These are phyloP conservation scores for Apodemia zela DNA, from an alignment of 2,888 invertebrate species.

Conservation along the genomic window DNA sequence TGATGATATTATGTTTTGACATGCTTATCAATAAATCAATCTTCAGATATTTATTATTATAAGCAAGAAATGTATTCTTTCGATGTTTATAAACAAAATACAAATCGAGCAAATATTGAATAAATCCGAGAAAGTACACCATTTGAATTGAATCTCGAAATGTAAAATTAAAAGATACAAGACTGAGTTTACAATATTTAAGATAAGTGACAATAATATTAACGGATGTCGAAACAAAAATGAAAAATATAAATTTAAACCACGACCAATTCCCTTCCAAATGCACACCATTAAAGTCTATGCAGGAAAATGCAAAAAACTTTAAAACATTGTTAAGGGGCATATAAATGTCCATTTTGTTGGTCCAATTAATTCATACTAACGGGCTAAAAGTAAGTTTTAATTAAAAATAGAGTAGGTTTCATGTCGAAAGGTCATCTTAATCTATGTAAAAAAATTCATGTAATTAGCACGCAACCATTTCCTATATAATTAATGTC, in stretches of 20 bases:
- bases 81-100: conserved; percentile 18
- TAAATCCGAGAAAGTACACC: conserved; percentile 6
- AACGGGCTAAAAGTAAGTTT: background rate
- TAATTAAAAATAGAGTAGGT: background rate
- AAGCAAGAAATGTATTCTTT: background rate
- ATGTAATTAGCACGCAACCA: conserved; percentile 8
- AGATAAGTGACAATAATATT: conserved; percentile 17
- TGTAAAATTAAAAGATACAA: background rate
- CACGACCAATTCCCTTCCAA: background rate
- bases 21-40: background rate
- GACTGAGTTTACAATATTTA: background rate
- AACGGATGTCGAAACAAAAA: background rate
- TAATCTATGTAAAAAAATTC: background rate
- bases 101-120: conserved; percentile 20
- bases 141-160: conserved; percentile 18
- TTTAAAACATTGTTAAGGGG: background rate
- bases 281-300: conserved; percentile 1
- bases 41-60: background rate
- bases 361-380: background rate
- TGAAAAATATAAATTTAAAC: conserved; percentile 1
- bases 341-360: background rate
- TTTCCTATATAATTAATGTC: background rate
- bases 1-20: background rate
- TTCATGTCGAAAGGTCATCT: background rate
- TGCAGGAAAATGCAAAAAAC: background rate